Evolutionary conservation across 2,888 invertebrate species (phyloP), one percentile per base, ranked within the genome.

Genomic region (Mythimna pallens): DNA sequence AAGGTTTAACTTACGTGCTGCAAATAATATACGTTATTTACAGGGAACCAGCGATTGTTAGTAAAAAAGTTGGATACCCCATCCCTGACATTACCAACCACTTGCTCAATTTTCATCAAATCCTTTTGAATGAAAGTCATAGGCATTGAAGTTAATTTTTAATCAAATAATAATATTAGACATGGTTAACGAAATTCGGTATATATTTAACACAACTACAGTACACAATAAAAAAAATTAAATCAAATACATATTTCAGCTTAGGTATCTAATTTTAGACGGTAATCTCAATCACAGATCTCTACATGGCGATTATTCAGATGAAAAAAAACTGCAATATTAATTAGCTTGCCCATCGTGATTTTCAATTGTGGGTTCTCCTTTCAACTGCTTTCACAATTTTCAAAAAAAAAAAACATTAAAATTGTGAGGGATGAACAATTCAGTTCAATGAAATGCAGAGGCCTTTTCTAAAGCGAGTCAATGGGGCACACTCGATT

Each of bases 281-380:
- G 54, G n/a, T 67, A 69, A 79, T 71, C 36, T 78, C 55, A 69
- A 84, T 81, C 86, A 81, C 86, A 85, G 83, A 70, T 50, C 25
- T 25, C 9, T 47, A 25, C 22, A 40, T 14, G 58, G 36, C 12
- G 20, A 75, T 57, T 4, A 22, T 36, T 22, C 20, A 63, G 58
- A 36, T 61, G 20, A 62, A 59, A 67, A 61, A 55, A 55, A 36
- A 9, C 47, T 55, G 50, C 69, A 14, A 57, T 34, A 52, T 14
- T 58, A 43, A 54, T 52, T 54, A 65, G 22, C 40, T 58, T 52
- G 7, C 36, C 54, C 17, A 55, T 40, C 8, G 25, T 54, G 25
- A 70, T n/a, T 70, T 55, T 30, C 30, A 30, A 30, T 30, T 30
- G 30, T 30, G 30, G 30, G 30, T 30, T 30, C 30, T 3, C 30